A percentile compares a stretch with the other conserved stretches of the same genome.
Evolutionary conservation across 2,888 invertebrate species (phyloP).

Genomic region (Aproaerema taeniolella): DNA sequence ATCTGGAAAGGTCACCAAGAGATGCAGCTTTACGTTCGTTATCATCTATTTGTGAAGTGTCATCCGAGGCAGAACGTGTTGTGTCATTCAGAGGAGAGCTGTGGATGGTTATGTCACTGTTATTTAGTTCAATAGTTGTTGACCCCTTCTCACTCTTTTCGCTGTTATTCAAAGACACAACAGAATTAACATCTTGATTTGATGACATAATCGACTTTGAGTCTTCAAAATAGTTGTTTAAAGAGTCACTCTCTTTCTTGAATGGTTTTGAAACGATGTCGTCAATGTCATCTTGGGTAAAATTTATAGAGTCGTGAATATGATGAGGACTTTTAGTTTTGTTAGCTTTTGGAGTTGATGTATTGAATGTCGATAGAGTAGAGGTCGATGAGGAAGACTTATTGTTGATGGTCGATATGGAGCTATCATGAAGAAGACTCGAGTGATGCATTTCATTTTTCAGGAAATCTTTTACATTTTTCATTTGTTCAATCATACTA

Average conservation of each 20-base stretch:
- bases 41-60: conserved; percentile 71
- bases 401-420: conserved; percentile 33
- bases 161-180: conserved; percentile 63
- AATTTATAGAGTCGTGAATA: conserved; percentile 62
- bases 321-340: conserved; percentile 54
- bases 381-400: conserved; percentile 30
- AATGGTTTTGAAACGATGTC: conserved; percentile 72
- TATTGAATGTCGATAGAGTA: conserved; percentile 38
- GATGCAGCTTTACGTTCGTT: conserved; percentile 87
- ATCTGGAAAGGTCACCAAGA: conserved; percentile 86
- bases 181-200: conserved; percentile 61
- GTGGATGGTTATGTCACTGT: conserved; percentile 85
- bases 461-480: conserved; percentile 58
- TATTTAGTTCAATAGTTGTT: conserved; percentile 84
- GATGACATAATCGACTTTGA: conserved; percentile 69
- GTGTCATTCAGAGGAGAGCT: conserved; percentile 79
- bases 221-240: conserved; percentile 66
- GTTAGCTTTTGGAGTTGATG: conserved; percentile 68
- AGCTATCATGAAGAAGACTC: conserved; percentile 48
- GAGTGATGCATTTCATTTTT: conserved; percentile 63
- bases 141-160: conserved; percentile 72
- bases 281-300: conserved; percentile 71
- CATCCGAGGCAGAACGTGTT: conserved; percentile 54
- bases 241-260: conserved; percentile 65
- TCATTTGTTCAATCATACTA: conserved; percentile 62